phyloP scores from a whole-genome alignment of 92 coral and sea anemone genomes.

The Heteractis magnifica region DNA sequence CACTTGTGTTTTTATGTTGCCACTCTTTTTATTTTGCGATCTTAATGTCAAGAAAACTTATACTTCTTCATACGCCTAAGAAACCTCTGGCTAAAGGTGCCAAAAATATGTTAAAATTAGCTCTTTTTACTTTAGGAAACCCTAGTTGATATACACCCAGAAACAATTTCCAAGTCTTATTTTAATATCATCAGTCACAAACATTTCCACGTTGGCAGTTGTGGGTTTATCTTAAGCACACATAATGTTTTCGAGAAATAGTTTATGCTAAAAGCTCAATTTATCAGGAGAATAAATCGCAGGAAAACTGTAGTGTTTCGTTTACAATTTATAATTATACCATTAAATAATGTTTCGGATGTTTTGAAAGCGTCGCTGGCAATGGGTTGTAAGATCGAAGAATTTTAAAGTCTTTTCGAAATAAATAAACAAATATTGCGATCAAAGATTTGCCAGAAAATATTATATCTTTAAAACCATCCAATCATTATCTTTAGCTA shows the following conservation, averaged over 20 bases:
- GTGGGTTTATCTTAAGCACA: neutral
- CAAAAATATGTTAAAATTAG: neutral
- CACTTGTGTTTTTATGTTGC: neutral
- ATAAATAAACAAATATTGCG: too few species aligned
- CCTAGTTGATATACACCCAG: neutral
- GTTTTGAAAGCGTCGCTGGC: too few species aligned
- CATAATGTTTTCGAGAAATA: neutral
- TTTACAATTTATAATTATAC: too few species aligned
- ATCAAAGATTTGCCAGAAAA: too few species aligned
- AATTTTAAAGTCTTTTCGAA: too few species aligned
- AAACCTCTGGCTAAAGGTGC: neutral
- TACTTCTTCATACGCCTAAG: too few species aligned
- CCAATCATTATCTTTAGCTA: too few species aligned
- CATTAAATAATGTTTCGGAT: too few species aligned
- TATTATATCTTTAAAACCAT: too few species aligned
- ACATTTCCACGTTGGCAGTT: slow-evolving; percentile 6
- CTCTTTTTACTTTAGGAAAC: neutral
- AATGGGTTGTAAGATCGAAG: too few species aligned
- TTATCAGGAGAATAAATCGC: too few species aligned
- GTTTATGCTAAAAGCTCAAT: neutral
- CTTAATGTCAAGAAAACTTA: neutral
- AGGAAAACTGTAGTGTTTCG: too few species aligned
- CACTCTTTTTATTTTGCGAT: neutral
- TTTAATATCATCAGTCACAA: neutral
- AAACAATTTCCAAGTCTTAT: neutral